Conservation (phyloP, 1,140 invertebrate genomes). For the Papilio aristodemus region DNA sequence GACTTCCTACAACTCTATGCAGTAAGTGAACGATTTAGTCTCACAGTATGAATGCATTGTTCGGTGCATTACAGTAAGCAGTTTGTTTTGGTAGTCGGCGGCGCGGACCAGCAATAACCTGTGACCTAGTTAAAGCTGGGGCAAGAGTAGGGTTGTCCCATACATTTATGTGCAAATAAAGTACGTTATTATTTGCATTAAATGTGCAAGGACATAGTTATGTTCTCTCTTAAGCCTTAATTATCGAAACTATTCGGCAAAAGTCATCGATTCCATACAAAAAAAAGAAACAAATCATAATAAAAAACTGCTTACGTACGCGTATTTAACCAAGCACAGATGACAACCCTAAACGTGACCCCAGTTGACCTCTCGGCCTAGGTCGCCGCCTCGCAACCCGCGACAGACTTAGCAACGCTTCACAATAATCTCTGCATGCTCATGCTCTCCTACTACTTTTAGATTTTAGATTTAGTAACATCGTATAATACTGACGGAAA, state of each 20-base stretch:
- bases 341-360: conserved; percentile 42
- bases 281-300: too few species aligned
- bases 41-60: background rate
- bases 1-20: background rate
- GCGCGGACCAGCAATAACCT: conserved; percentile 52
- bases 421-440: conserved; percentile 41
- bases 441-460: conserved; percentile 44
- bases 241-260: too few species aligned
- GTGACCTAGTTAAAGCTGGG: conserved; percentile 58
- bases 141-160: background rate
- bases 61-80: background rate
- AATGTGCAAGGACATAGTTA: too few species aligned
- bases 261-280: too few species aligned
- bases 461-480: too few species aligned
- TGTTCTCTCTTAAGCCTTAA: too few species aligned
- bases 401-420: conserved; percentile 42
- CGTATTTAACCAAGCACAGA: too few species aligned
- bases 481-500: too few species aligned
- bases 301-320: too few species aligned
- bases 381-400: conserved; percentile 49
- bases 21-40: background rate
- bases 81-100: conserved; percentile 55
- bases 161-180: background rate
- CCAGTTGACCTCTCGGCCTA: conserved; percentile 60
- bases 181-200: too few species aligned